A percentile compares a stretch with the other conserved stretches of the same genome.
phyloP scores from a whole-genome alignment of 2,113 vertebrate genomes.

The Mesitornis unicolor region DNA sequence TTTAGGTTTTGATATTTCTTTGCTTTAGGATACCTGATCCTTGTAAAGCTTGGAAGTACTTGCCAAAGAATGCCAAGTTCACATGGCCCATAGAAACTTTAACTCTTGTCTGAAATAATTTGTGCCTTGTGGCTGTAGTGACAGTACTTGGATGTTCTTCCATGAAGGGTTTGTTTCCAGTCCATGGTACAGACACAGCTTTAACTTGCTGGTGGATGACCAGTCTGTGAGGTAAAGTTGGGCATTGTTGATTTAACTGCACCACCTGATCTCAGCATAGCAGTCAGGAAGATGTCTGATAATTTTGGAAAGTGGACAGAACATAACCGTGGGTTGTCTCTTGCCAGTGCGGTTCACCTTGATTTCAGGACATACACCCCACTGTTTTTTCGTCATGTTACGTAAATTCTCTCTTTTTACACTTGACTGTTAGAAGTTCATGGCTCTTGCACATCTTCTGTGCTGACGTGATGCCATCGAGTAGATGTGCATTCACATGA shows the following conservation, averaged over 20 bases:
- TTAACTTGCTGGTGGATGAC: not conserved
- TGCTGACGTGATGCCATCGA: not conserved
- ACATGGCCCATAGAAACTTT: not conserved
- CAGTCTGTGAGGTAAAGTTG: not conserved
- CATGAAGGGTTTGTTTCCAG: not conserved
- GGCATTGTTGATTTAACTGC: not conserved
- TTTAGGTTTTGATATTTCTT: not conserved
- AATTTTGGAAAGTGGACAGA: not conserved
- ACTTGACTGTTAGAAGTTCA: accelerated
- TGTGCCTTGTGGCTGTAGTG: not conserved
- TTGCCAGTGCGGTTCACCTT: not conserved
- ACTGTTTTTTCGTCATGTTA: not conserved
- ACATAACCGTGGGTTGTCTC: not conserved
- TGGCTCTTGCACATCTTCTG: accelerated
- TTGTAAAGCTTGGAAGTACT: not conserved
- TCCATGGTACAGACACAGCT: accelerated
- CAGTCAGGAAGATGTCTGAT: not conserved
- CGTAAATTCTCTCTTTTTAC: not conserved
- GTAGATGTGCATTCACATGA: accelerated
- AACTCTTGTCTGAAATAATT: not conserved
- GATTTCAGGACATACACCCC: not conserved
- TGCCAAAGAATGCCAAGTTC: not conserved
- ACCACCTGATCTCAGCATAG: accelerated
- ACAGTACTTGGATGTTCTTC: not conserved
- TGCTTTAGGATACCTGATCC: not conserved